These are phyloP conservation scores for Mythimna loreyi DNA, from an alignment of 2,888 invertebrate species.

Conservation along the genomic window DNA sequence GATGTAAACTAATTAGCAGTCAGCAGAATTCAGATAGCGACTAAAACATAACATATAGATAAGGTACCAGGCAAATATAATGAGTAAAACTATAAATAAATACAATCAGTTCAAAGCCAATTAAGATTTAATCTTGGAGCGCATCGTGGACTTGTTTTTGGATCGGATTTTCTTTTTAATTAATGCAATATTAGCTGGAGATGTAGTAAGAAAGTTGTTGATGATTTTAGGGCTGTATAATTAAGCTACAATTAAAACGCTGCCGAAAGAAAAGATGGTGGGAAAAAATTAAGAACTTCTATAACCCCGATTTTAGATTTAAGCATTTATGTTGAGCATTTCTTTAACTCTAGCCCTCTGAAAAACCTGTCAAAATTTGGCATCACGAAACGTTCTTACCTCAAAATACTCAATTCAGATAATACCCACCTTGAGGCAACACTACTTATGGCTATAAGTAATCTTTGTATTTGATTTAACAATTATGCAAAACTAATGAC, in stretches of 20 bases:
- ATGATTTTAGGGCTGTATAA: conserved; percentile 11
- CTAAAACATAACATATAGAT: conserved; percentile 46
- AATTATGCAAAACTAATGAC: neutral
- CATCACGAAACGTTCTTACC: too few species aligned
- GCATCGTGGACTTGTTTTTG: conserved; percentile 49
- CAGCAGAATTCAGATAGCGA: conserved; percentile 48
- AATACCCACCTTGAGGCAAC: too few species aligned
- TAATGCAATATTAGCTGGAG: conserved; percentile 28
- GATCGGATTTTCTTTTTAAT: conserved; percentile 53
- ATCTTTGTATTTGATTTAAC: neutral
- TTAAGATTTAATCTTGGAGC: conserved; percentile 57
- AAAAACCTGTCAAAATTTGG: too few species aligned
- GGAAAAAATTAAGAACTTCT: neutral
- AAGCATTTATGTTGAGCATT: too few species aligned
- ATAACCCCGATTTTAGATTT: too few species aligned
- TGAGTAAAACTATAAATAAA: conserved; percentile 48
- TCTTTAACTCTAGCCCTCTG: too few species aligned
- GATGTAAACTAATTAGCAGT: conserved; percentile 58
- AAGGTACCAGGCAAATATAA: conserved; percentile 43
- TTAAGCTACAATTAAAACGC: conserved; percentile 13
- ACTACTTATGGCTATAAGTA: neutral
- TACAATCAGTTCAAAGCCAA: conserved; percentile 58
- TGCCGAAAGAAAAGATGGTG: conserved; percentile 3
- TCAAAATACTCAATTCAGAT: too few species aligned
- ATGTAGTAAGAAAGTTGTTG: conserved; percentile 36